Conservation (phyloP, 2,888 invertebrate genomes). For the Pherbina coryleti region DNA sequence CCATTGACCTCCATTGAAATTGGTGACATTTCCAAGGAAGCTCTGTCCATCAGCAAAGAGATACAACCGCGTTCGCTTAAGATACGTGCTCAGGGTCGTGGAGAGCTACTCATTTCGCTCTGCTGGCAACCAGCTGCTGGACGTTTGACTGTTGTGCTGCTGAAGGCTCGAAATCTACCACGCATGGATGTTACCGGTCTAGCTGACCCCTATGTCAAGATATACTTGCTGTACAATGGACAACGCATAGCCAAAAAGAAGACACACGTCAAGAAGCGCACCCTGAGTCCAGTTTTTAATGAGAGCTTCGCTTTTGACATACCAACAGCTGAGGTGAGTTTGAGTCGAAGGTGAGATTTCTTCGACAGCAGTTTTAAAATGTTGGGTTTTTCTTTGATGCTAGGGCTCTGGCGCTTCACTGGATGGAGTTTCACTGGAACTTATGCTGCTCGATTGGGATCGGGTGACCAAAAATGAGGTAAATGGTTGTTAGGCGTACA, state of each 20-base stretch:
- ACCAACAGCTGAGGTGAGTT: constrained; percentile 77
- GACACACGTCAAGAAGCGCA: constrained; percentile 98
- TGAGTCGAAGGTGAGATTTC: neutral
- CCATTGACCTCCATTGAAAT: constrained; percentile 78
- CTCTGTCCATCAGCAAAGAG: constrained; percentile 86
- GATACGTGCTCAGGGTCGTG: constrained; percentile 93
- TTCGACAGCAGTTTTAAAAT: neutral
- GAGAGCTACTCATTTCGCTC: constrained; percentile 93
- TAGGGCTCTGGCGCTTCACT: constrained; percentile 68
- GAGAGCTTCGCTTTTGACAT: constrained; percentile 99
- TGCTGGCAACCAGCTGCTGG: constrained; percentile 99
- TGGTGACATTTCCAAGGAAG: constrained; percentile 80
- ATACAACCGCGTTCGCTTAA: constrained; percentile 94
- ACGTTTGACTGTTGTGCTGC: constrained; percentile 93
- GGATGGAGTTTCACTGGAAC: constrained; percentile 68
- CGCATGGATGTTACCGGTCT: constrained; percentile 98
- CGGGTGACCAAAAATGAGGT: constrained; percentile 98
- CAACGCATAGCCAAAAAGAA: constrained; percentile 99
- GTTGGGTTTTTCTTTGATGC: constrained; percentile 35
- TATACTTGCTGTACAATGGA: constrained; percentile 96
- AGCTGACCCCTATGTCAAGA: constrained; percentile 97
- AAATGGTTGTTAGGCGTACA: constrained; percentile 46
- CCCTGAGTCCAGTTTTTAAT: constrained; percentile 98
- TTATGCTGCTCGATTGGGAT: constrained; percentile 89
- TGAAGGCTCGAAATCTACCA: constrained; percentile 97